Evolutionary conservation across 1,140 invertebrate genomes (phyloP), one percentile per base, ranked within the genome.

Genomic region (Thereuonema tuberculata): DNA sequence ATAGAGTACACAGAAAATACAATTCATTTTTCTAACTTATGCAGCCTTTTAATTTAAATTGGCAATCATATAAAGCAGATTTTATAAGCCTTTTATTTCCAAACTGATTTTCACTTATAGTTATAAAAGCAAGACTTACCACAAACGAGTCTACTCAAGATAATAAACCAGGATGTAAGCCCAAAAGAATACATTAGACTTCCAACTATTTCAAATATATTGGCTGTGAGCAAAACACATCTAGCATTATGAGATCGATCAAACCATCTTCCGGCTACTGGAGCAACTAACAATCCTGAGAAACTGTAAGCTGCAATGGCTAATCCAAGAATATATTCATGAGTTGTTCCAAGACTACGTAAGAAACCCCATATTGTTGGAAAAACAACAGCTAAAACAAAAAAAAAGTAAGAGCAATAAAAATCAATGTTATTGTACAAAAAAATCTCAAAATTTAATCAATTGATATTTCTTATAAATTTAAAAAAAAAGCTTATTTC

Each of bases 141-240:
- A 61, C 67, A 63, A 20, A 74, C 63, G 14, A 74, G 62, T 55
- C 72, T 58, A 49, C 71, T 71, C n/a, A 61, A 61, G 20, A 73
- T 49, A 9, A 73, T 52, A 26, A 73, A 69, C 70, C 69, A 70
- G 12, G 66, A 60, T 14, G 69, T 69, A 17, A 69, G 64, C 25
- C 69, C 72, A 54, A 72, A 59, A 56, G 70, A 73, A 55, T 74
- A 74, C 66, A 74, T 68, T 20, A 69, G 24, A 59, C 67, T 72
- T 5, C 72, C 72, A 37, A 55, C 64, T 2, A 70, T 63, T 63
- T 73, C 66, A 58, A 65, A 72, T 17, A 70, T 31, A 56, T 67
- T 69, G 50, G 69, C 66, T 3, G 70, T 56, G 17, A 71, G 37
- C 2, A 74, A 57, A 2, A 73, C 62, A 0, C 63, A 12, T 52